phyloP scores from a whole-genome alignment of 2,113 vertebrate species.

The Callionymus lyra region DNA sequence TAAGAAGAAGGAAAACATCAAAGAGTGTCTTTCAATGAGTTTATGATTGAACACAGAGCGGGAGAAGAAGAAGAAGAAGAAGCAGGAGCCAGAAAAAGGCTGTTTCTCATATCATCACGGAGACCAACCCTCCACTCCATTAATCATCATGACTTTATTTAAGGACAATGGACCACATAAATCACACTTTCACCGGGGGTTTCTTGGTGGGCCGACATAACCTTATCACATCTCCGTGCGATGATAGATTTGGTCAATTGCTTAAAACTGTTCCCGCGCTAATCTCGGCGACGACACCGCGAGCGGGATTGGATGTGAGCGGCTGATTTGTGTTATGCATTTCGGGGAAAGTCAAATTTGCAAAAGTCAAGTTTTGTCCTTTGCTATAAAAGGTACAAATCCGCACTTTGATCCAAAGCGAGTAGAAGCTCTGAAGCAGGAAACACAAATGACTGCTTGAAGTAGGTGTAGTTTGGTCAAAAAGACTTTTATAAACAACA shows the following conservation, averaged over 20 bases:
- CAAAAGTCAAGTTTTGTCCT: too few species aligned
- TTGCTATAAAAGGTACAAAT: too few species aligned
- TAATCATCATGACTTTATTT: constrained; percentile 37
- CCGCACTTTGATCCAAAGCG: too few species aligned
- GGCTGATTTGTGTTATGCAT: not conserved
- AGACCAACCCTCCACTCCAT: constrained; percentile 13
- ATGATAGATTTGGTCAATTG: constrained; percentile 28
- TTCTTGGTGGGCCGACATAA: constrained; percentile 30
- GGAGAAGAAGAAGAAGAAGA: constrained; percentile 4
- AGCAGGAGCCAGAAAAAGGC: constrained; percentile 8
- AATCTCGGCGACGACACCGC: constrained; percentile 2
- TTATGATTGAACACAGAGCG: constrained; percentile 10
- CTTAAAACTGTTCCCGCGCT: constrained; percentile 12
- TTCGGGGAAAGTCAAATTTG: too few species aligned
- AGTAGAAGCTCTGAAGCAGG: too few species aligned
- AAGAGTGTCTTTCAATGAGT: constrained; percentile 16
- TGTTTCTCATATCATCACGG: constrained; percentile 17
- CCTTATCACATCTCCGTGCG: constrained; percentile 33
- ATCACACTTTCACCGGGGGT: constrained; percentile 21
- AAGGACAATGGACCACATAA: constrained; percentile 35
- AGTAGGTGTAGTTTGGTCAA: too few species aligned
- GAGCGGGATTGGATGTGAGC: constrained; percentile 10
- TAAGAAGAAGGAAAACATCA: constrained; percentile 3
- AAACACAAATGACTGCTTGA: too few species aligned
- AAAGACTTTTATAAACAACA: too few species aligned